Conservation (phyloP, 2,113 vertebrate species). For the Bostrychus sinensis region DNA sequence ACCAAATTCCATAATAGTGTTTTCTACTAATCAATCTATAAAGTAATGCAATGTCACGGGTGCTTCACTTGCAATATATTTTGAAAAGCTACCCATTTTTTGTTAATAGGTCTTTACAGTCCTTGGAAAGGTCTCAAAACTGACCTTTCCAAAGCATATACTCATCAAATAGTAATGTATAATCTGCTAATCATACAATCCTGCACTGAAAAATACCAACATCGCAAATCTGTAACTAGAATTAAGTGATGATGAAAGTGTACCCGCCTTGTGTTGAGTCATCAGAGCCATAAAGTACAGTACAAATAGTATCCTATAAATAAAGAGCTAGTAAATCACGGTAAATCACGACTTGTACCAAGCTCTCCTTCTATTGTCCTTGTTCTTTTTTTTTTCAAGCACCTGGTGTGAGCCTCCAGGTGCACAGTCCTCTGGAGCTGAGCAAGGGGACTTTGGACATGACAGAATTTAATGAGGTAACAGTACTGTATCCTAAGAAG, state of each 20-base stretch:
- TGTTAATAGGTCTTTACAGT: neutral
- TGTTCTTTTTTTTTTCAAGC: neutral
- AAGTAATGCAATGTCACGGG: neutral
- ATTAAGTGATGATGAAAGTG: constrained; percentile 3
- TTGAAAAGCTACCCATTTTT: neutral
- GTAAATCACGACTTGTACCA: no score
- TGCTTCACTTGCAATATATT: no score
- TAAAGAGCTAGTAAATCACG: constrained; percentile 5
- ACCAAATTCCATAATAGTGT: no score
- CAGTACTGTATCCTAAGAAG: no score
- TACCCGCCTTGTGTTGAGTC: neutral
- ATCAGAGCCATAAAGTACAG: neutral
- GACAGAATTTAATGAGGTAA: no score
- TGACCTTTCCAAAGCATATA: neutral
- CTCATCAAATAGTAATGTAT: neutral
- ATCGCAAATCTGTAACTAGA: neutral
- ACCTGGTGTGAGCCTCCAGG: neutral
- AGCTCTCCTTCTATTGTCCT: neutral
- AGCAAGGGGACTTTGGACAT: neutral
- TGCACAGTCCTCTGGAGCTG: neutral
- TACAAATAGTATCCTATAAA: constrained; percentile 6
- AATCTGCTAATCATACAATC: neutral
- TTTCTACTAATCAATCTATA: no score
- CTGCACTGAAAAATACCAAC: neutral
- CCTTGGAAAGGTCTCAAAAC: neutral